Conservation (phyloP, 2,888 invertebrate genomes). For the Apodemia zela region DNA sequence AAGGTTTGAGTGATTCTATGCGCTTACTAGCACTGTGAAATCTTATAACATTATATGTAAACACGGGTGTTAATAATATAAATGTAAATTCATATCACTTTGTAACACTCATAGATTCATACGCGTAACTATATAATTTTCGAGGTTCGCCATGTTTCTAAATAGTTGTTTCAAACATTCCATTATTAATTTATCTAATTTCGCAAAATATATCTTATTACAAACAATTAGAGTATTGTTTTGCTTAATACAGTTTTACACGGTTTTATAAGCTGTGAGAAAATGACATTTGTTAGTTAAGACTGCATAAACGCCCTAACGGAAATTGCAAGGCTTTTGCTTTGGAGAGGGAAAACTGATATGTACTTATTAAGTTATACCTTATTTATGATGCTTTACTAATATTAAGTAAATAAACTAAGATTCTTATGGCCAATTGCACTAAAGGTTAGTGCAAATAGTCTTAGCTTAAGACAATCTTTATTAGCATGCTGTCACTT, state of each 20-base stretch:
- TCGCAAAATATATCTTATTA: not conserved
- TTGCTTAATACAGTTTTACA: constrained; percentile 2
- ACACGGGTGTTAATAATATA: not conserved
- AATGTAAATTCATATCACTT: not conserved
- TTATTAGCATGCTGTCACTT: too few relatives aligned
- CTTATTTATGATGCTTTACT: not conserved
- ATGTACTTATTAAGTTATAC: not conserved
- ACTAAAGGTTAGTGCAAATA: too few relatives aligned
- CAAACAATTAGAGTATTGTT: not conserved
- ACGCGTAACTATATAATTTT: constrained; percentile 20
- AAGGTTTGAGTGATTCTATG: too few relatives aligned
- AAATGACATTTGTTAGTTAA: constrained; percentile 36
- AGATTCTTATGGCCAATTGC: too few relatives aligned
- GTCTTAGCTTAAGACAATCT: too few relatives aligned
- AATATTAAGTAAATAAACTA: not conserved
- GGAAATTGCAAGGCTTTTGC: constrained; percentile 19
- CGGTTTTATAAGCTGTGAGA: constrained; percentile 32
- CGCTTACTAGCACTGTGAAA: not conserved
- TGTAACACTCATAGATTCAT: not conserved
- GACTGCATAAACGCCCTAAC: constrained; percentile 33
- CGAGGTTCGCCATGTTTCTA: constrained; percentile 4
- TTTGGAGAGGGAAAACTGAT: not conserved
- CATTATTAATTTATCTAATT: not conserved
- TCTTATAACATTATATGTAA: not conserved
- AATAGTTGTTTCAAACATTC: not conserved